These are phyloP conservation scores for Clepsis dumicolana DNA, from an alignment of 2,888 invertebrate genomes.

Conservation along the genomic window DNA sequence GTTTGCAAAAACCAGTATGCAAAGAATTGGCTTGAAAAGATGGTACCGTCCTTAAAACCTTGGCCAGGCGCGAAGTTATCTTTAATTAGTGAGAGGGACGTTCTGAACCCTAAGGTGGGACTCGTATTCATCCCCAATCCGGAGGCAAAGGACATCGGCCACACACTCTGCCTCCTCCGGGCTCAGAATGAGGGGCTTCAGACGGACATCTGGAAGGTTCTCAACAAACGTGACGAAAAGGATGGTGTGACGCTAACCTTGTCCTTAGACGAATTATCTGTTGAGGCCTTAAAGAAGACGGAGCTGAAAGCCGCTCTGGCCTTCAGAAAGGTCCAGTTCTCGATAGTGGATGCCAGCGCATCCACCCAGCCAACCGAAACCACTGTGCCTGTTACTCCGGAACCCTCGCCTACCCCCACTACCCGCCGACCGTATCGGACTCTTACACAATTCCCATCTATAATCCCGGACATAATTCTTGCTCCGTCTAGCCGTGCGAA, in stretches of 20 bases:
- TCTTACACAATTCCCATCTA: background rate
- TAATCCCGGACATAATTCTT: background rate
- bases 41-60: background rate
- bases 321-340: background rate
- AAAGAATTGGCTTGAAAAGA: background rate
- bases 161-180: background rate
- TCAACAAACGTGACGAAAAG: background rate
- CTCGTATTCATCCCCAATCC: background rate
- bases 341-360: background rate
- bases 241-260: background rate
- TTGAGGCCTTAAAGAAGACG: background rate
- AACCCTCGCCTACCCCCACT: background rate
- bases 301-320: background rate
- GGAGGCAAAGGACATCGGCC: background rate
- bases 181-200: constrained; percentile 1
- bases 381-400: background rate
- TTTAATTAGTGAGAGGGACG: background rate
- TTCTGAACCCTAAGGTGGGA: background rate
- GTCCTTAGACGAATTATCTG: background rate
- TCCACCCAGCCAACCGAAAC: background rate
- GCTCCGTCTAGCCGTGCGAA: background rate
- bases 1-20: constrained; percentile 2
- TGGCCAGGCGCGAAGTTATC: background rate
- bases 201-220: constrained; percentile 4
- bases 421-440: background rate